Percentiles rank a stretch among this genome's conserved stretches.
phyloP scores from a whole-genome alignment of 2,888 invertebrate genomes.

The Ecdyonurus torrentis region DNA sequence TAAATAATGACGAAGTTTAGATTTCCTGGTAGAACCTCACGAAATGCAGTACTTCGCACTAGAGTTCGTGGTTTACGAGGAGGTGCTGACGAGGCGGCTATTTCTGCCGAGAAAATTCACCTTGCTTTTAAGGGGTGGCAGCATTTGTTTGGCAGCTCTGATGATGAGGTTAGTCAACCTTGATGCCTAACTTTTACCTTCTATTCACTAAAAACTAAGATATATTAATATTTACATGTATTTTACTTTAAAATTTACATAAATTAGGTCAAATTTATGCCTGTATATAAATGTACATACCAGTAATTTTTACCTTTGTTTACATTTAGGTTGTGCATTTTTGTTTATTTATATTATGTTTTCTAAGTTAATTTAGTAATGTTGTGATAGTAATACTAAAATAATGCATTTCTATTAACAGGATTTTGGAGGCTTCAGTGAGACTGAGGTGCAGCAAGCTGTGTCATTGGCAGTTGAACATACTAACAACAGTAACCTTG shows the following conservation, averaged over 20 bases:
- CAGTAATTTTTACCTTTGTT: background rate
- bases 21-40: background rate
- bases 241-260: background rate
- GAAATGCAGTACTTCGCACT: background rate
- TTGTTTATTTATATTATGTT: too few relatives aligned
- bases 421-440: background rate
- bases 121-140: background rate
- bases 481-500: background rate
- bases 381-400: too few relatives aligned
- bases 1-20: background rate
- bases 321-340: background rate
- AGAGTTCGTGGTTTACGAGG: background rate
- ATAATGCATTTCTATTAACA: too few relatives aligned
- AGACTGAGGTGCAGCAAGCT: background rate
- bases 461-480: background rate
- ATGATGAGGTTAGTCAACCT: background rate
- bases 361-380: too few relatives aligned
- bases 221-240: background rate
- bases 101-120: background rate
- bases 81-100: background rate
- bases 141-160: background rate
- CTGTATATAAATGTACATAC: too few relatives aligned
- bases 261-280: too few relatives aligned
- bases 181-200: background rate
- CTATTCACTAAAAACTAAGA: background rate